Evolutionary conservation across 2,113 vertebrate species (phyloP).

Genomic region (Microtus ochrogaster): DNA sequence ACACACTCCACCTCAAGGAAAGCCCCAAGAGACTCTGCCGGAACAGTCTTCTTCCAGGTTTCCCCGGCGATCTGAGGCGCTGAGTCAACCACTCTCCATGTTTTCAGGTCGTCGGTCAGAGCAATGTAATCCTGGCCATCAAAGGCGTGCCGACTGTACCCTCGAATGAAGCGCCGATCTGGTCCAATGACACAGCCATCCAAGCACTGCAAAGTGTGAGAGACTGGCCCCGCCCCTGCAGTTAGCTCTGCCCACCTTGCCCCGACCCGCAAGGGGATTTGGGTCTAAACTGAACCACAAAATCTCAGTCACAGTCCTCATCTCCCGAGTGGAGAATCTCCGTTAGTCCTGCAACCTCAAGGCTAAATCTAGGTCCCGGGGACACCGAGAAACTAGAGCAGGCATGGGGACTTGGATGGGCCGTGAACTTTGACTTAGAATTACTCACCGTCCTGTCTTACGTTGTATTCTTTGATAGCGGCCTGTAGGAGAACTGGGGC

Average conservation of each 20-base stretch:
- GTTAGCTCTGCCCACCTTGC: not conserved
- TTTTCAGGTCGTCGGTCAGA: not conserved
- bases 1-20: too few relatives aligned
- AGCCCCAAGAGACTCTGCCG: too few relatives aligned
- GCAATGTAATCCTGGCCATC: not conserved
- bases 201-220: too few relatives aligned
- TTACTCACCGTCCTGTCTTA: not conserved
- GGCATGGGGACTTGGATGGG: not conserved
- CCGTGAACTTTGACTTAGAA: not conserved
- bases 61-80: not conserved
- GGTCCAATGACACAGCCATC: too few relatives aligned
- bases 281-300: not conserved
- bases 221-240: not conserved
- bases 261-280: not conserved
- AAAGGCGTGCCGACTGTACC: not conserved
- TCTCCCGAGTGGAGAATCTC: not conserved
- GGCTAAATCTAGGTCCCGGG: not conserved
- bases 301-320: not conserved
- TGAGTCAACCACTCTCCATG: not conserved
- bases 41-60: not conserved
- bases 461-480: not conserved
- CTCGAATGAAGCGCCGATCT: not conserved
- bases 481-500: fast-evolving
- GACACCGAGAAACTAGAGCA: not conserved
- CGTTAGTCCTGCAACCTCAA: not conserved